phyloP scores from a whole-genome alignment of 2,888 invertebrate genomes.

The Actias luna region DNA sequence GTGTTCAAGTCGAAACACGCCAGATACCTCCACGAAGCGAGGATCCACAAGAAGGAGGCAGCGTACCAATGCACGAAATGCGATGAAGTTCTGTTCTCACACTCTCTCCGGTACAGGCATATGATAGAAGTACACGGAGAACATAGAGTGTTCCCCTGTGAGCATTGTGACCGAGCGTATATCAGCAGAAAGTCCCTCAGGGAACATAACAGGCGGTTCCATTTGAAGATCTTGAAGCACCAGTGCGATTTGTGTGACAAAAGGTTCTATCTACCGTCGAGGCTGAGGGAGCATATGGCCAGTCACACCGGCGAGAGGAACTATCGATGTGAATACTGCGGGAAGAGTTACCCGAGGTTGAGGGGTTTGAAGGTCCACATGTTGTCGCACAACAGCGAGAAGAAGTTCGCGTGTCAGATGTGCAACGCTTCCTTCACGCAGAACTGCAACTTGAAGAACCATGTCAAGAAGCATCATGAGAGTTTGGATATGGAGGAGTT shows the following conservation, averaged over 20 bases:
- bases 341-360: constrained; percentile 65
- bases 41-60: constrained; percentile 64
- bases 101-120: constrained; percentile 60
- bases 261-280: constrained; percentile 71
- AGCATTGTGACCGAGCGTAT: constrained; percentile 65
- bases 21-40: constrained; percentile 58
- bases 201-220: constrained; percentile 63
- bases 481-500: constrained; percentile 40
- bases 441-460: constrained; percentile 79
- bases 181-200: constrained; percentile 64
- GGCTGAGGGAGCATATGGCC: constrained; percentile 68
- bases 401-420: constrained; percentile 73
- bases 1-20: constrained; percentile 67
- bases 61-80: constrained; percentile 68
- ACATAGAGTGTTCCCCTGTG: constrained; percentile 59
- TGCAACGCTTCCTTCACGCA: constrained; percentile 81
- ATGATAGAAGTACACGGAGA: constrained; percentile 67
- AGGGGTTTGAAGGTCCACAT: constrained; percentile 77
- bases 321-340: constrained; percentile 65
- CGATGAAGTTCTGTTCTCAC: constrained; percentile 63
- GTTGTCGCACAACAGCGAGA: constrained; percentile 77
- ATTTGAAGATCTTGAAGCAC: constrained; percentile 68
- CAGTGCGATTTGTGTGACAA: constrained; percentile 79
- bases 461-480: constrained; percentile 74
- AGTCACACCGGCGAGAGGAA: constrained; percentile 72